These are phyloP conservation scores for Caenorhabditis japonica DNA, from an alignment of 2,888 invertebrate species.

Conservation along the genomic window DNA sequence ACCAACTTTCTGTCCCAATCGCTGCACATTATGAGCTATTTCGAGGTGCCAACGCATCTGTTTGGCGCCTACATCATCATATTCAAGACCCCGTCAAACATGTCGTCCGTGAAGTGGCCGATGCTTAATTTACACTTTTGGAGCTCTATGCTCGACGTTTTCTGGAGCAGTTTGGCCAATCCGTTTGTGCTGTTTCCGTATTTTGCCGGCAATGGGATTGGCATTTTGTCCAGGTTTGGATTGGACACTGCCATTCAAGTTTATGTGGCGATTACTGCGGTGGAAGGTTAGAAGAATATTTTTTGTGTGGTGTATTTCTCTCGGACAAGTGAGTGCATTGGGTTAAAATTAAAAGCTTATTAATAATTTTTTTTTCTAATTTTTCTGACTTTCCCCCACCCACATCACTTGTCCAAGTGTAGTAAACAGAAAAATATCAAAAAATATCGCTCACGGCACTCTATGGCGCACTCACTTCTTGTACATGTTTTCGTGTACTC, in stretches of 20 bases:
- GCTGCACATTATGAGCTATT: conserved; percentile 6
- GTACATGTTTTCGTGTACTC: too few species aligned
- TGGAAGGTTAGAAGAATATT: conserved; percentile 5
- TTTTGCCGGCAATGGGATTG: conserved; percentile 13
- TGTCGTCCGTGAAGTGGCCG: conserved; percentile 27
- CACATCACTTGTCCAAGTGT: too few species aligned
- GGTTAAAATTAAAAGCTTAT: too few species aligned
- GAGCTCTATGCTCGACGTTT: conserved; percentile 21
- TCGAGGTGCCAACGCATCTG: conserved; percentile 19
- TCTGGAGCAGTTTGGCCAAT: conserved; percentile 4
- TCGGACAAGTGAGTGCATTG: too few species aligned
- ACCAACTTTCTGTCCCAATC: conserved; percentile 4
- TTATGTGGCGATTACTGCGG: background rate
- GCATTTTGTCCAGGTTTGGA: background rate
- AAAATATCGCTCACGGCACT: too few species aligned
- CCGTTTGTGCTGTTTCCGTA: conserved; percentile 16
- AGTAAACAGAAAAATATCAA: too few species aligned
- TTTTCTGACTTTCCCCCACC: too few species aligned
- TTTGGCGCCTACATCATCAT: conserved; percentile 22
- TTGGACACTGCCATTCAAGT: background rate
- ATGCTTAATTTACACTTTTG: conserved; percentile 28
- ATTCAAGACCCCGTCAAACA: conserved; percentile 8
- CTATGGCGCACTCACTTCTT: too few species aligned
- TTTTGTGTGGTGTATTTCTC: too few species aligned
- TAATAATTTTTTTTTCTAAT: too few species aligned